A percentile compares a stretch with the other conserved stretches of the same genome.
These are phyloP conservation scores for Leptonema lineaticorne DNA, from an alignment of 1,140 invertebrate species.

Conservation along the genomic window DNA sequence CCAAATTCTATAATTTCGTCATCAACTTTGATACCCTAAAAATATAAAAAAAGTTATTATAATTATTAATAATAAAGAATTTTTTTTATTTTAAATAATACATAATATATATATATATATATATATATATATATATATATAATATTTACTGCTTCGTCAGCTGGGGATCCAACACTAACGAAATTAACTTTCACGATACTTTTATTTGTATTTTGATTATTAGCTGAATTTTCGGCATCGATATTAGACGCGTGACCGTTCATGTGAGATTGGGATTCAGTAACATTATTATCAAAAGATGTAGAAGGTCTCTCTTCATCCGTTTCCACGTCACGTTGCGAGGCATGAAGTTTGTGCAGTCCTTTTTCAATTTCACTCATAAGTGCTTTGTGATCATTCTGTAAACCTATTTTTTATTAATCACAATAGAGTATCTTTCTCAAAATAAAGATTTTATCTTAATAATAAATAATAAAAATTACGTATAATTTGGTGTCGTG, in stretches of 20 bases:
- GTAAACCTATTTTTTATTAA: conserved; percentile 63
- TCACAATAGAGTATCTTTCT: neutral
- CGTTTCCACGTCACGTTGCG: conserved; percentile 42
- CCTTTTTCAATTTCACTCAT: conserved; percentile 84
- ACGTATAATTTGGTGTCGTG: conserved; percentile 87
- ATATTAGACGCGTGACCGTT: conserved; percentile 22
- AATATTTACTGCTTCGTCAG: conserved; percentile 70
- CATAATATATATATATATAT: neutral
- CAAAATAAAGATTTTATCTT: neutral
- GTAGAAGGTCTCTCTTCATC: neutral
- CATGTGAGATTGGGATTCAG: neutral
- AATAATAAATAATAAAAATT: conserved; percentile 47
- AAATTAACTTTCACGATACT: conserved; percentile 73
- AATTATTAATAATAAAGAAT: too few species aligned
- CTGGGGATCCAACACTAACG: conserved; percentile 77
- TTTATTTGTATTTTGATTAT: conserved; percentile 35
- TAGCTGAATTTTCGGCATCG: conserved; percentile 6
- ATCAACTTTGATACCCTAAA: conserved; percentile 72
- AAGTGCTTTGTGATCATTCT: conserved; percentile 86
- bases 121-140: neutral
- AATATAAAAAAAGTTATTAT: conserved; percentile 20
- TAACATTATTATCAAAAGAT: neutral
- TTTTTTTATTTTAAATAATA: too few species aligned
- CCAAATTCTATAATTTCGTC: conserved; percentile 83
- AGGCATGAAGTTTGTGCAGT: conserved; percentile 58